phyloP scores from a whole-genome alignment of 2,113 vertebrate species.

The Macrotus californicus region DNA sequence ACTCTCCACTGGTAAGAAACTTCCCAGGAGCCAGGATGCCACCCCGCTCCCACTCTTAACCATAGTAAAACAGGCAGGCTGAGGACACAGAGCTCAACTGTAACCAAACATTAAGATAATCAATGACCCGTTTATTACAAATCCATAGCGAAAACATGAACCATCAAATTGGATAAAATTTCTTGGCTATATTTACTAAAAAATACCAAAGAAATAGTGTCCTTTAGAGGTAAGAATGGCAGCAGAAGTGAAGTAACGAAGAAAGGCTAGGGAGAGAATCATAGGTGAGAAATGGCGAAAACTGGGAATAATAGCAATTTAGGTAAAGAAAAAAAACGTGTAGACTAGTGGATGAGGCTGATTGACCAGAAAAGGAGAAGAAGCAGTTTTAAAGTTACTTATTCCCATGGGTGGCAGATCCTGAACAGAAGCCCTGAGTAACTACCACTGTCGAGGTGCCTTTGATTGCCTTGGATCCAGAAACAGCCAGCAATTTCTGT shows the following conservation, averaged over 20 bases:
- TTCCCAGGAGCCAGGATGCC: background rate
- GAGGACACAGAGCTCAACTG: background rate
- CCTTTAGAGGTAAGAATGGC: background rate
- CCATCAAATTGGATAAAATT: background rate
- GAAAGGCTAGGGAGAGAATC: background rate
- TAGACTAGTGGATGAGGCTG: background rate
- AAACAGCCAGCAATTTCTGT: background rate
- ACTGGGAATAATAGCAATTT: background rate
- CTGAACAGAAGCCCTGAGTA: background rate
- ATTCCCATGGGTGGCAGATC: background rate
- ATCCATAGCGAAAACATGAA: background rate
- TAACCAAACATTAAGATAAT: background rate
- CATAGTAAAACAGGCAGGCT: background rate
- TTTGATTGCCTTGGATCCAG: background rate
- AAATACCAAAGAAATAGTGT: background rate
- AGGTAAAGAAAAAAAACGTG: background rate
- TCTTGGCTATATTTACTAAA: background rate
- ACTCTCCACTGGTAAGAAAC: background rate
- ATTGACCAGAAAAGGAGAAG: background rate
- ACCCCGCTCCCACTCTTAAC: background rate
- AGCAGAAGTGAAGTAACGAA: background rate
- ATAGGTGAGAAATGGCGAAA: background rate
- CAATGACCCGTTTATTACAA: background rate
- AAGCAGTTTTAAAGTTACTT: background rate
- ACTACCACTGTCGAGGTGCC: background rate